Conservation (phyloP, 2,113 vertebrate genomes). For the Neoarius graeffei region DNA sequence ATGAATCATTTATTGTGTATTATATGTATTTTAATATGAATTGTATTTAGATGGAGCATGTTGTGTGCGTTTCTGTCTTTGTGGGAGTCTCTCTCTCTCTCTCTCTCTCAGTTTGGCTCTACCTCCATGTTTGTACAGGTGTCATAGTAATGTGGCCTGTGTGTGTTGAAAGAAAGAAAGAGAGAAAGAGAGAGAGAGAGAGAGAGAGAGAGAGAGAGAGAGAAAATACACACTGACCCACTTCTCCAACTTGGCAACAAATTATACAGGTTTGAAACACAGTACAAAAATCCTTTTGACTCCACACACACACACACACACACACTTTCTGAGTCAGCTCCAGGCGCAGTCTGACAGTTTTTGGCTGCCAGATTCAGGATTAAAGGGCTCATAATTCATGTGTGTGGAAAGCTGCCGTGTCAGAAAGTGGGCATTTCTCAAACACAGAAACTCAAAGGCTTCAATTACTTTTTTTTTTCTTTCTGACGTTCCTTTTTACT, state of each 20-base stretch:
- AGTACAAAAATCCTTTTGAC: constrained; percentile 28
- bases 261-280: constrained; percentile 15
- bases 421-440: constrained; percentile 21
- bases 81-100: background rate
- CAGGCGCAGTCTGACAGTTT: constrained; percentile 20
- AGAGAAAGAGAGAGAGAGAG: constrained; percentile 59
- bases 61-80: constrained; percentile 3
- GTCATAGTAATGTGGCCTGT: constrained; percentile 63
- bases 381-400: constrained; percentile 43
- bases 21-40: background rate
- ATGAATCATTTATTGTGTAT: background rate
- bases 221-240: constrained; percentile 69
- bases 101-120: constrained; percentile 42
- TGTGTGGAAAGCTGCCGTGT: constrained; percentile 17
- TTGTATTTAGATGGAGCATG: background rate
- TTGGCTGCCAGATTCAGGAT: constrained; percentile 31
- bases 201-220: constrained; percentile 48
- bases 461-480: background rate
- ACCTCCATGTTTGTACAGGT: constrained; percentile 74
- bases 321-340: background rate
- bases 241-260: constrained; percentile 61
- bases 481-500: background rate
- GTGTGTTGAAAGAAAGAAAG: constrained; percentile 35
- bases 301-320: constrained; percentile 31
- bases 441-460: background rate